Percentiles rank a stretch among this genome's conserved stretches.
Conservation (phyloP, 2,888 invertebrate genomes). For the Parnassius apollo region DNA sequence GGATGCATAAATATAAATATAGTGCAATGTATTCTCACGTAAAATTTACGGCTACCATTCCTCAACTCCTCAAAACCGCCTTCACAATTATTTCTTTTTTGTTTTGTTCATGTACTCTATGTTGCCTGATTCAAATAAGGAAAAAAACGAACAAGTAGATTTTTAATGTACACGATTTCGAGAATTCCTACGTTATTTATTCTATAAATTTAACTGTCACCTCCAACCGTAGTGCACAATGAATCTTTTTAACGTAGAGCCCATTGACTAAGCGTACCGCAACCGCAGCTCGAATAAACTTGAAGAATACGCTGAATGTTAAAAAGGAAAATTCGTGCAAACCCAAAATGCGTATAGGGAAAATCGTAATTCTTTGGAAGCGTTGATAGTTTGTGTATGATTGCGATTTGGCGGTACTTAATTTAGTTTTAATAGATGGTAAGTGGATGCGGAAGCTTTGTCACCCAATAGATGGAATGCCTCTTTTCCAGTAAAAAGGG, state of each 20-base stretch:
- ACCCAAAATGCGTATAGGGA: not conserved
- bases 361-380: not conserved
- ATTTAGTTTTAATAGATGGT: no score
- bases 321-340: slow-evolving; percentile 13
- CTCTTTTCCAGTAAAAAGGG: no score
- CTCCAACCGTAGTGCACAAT: not conserved
- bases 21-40: no score
- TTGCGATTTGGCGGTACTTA: no score
- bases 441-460: no score
- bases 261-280: slow-evolving; percentile 12
- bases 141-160: not conserved
- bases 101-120: not conserved
- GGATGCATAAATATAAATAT: no score
- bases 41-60: no score
- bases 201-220: slow-evolving; percentile 5
- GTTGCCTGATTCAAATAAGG: slow-evolving; percentile 8
- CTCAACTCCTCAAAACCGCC: no score
- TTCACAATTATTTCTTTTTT: no score
- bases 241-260: not conserved
- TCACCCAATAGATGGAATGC: no score
- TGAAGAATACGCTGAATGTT: not conserved
- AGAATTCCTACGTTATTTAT: slow-evolving; percentile 3
- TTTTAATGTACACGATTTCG: not conserved
- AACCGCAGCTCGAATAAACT: not conserved
- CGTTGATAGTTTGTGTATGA: no score